Evolutionary conservation across 1,140 invertebrate species (phyloP), one percentile per base, ranked within the genome.

Genomic region (Dreissena rostriformis): DNA sequence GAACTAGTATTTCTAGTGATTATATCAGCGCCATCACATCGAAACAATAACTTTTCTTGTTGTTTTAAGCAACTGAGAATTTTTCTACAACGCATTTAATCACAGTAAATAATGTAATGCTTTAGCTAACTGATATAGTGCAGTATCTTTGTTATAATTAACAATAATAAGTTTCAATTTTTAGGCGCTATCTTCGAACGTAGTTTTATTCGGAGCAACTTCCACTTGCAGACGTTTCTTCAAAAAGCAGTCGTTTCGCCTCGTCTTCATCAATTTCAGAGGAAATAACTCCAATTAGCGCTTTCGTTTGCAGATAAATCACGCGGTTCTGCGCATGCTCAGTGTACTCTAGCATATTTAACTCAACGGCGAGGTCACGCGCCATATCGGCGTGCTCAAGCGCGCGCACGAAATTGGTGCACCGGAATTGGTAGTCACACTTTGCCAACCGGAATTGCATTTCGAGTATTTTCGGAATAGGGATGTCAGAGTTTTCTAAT

Each of bases 361-460:
- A 39, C 19, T 86, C 84, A 0, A 53, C 73, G 6, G 76, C 78
- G 24, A 88, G 63, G 10, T 73, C 19, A 28, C 68, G 19, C 8
- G 84, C 84, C 19, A 65, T 24, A 26, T 81, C 29, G n/a, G 87
- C 87, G 79, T 85, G 76, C n/a, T 88, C 66, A 17, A 85, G n/a
- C 15, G 85, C 85, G 1, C 70, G 63, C 8, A 71, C 22, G 19
- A 28, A 63, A 65, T 86, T 84, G 2, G 49, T 57, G 22, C 71
- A 52, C 51, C 85, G 53, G 24, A 74, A 88, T n/a, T 82, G 74
- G 52, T 71, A 88, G 52, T 88, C 87, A 68, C 82, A 86, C n/a
- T 88, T 88, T 8, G 85, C 87, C 10, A 88, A 70, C 15, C 83
- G 63, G n/a, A 82, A 79, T 61, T 86, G 78, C 63, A 86, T 82